Evolutionary conservation across 2,888 invertebrate genomes (phyloP), one percentile per base, ranked within the genome.

Genomic region (Sminthurides aquaticus): DNA sequence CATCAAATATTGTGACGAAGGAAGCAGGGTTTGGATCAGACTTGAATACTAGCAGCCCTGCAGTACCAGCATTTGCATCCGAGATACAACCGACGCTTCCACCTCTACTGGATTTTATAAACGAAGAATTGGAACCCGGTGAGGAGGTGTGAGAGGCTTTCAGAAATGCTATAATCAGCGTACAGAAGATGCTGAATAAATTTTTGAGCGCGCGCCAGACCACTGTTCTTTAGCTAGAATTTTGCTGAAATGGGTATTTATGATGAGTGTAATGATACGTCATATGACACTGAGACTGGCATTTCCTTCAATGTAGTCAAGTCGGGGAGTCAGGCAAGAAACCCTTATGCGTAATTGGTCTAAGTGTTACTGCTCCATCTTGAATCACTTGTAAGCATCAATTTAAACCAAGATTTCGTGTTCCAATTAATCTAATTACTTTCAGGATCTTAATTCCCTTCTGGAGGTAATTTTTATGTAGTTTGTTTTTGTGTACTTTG

Each of bases 1-100:
- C 84, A 52, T 84, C 84, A 26, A 84, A 84, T 77, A 79, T 81
- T 71, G 76, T 84, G 72, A 84, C 84, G 79, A 82, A 83, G 81
- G 84, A 84, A 74, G 83, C 83, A 29, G 84, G 83, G 69, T 79
- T 80, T 74, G 62, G 48, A 11, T 22, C n/a, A 20, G 60, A 15
- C 8, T 34, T 15, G 8, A 34, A 34, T 11, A 5, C 43, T 11
- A 15, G 5, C 15, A 34, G 43, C 15, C 43, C 43, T 5, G 43
- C 5, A 15, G 43, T 5, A 34, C 15, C 43, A 15, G 43, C 5
- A 11, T 15, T 15, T 34, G 43, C 15, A 34, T 5, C 43, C 15
- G 43, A 11, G 43, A n/a, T n/a, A n/a, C n/a, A 49, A 2, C 49
- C 22, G 3, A 2, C 3, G n/a, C 49, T 20, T n/a, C 49, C 22